Evolutionary conservation across 2,797 vertebrate species (phyloP), one percentile per base, ranked within the genome.

Genomic region (Spizella passerina): DNA sequence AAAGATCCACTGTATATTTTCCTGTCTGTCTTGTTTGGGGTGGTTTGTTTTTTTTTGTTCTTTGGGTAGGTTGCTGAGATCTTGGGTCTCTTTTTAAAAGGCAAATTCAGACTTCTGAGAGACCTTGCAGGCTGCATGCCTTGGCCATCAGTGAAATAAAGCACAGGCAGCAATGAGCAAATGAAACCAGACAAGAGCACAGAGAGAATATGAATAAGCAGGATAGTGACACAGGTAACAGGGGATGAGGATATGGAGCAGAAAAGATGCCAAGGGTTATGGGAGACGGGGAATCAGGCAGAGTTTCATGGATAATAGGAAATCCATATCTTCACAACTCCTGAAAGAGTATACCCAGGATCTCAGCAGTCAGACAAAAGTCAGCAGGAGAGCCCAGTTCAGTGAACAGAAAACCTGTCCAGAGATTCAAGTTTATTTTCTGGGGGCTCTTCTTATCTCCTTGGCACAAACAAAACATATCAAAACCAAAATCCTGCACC

Each of bases 1-100:
- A 93, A 87, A 95, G 61, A 92, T 82, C 81, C 72, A 77, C 69
- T 95, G 78, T 89, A 77, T 96, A 90, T 93, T 93, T 93, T 95
- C 77, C 90, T 75, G 65, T 78, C 89, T 95, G 80, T 72, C 90
- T 79, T 93, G 57, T 50, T 91, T 52, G 27, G 49, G 13, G 27
- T 91, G 46, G 53, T 78, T 87, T 89, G 50, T 88, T 77, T 90
- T 86, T 86, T 92, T 81, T 7, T 90, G 46, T 56, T 88, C 73
- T 93, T 82, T 86, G 57, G 27, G 39, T 83, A 41, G 6, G 14
- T 80, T 92, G 49, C 36, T 85, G n/a, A 92, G 44, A 65, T 66
- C 49, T 86, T 29, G 2, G 65, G 46, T 46, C 64, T 89, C 65
- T 80, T 88, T 90, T 85, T 17, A 49, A 73, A 83, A 82, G 30